Percentiles rank a stretch among this genome's conserved stretches.
These are phyloP conservation scores for Perca schrenkii DNA, from an alignment of 2,113 vertebrate genomes.

Conservation along the genomic window DNA sequence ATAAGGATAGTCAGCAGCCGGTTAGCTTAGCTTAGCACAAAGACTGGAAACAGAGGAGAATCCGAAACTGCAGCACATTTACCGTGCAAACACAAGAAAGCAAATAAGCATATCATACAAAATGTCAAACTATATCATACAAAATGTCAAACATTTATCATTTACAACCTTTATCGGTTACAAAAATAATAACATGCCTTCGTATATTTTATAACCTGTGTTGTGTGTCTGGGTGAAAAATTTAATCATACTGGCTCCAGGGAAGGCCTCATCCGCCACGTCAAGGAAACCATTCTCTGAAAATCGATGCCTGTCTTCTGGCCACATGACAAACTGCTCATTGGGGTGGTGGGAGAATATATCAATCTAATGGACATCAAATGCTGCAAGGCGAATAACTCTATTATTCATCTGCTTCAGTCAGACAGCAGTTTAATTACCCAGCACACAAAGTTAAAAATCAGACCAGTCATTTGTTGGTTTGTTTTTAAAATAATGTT, in stretches of 20 bases:
- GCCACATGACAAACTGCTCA: constrained; percentile 55
- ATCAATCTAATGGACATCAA: constrained; percentile 43
- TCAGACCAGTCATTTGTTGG: neutral
- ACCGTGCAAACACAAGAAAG: neutral
- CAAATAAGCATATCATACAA: neutral
- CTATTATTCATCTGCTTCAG: constrained; percentile 38
- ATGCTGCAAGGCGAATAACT: constrained; percentile 37
- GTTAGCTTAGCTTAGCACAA: constrained; percentile 11
- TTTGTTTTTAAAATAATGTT: constrained; percentile 6
- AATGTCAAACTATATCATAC: neutral
- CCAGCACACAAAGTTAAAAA: constrained; percentile 34
- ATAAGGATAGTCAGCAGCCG: neutral
- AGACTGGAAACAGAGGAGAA: neutral
- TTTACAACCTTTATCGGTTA: neutral
- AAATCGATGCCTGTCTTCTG: constrained; percentile 53
- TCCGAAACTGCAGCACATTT: neutral
- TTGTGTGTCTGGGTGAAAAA: constrained; percentile 20
- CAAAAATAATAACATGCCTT: constrained; percentile 6
- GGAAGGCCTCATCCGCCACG: neutral
- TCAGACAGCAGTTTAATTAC: constrained; percentile 44
- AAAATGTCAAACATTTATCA: constrained; percentile 1
- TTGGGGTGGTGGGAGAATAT: constrained; percentile 9
- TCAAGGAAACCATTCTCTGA: constrained; percentile 23
- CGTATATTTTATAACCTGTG: neutral
- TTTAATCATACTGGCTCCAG: constrained; percentile 28